A percentile compares a stretch with the other conserved stretches of the same genome.
Conservation (phyloP, 2,888 invertebrate genomes). For the Apamea epomidion region DNA sequence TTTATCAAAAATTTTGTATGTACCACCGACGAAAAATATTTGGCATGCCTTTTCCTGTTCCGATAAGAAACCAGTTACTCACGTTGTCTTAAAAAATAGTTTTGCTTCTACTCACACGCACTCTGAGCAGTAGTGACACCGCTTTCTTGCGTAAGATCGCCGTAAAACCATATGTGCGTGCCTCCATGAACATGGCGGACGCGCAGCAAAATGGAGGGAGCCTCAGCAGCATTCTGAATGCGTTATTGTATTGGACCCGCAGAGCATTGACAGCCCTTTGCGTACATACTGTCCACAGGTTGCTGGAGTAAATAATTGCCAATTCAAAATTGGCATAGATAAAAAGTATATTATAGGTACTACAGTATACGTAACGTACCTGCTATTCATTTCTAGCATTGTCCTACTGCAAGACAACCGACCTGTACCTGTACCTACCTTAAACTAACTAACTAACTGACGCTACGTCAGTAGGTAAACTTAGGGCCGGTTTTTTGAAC, state of each 20-base stretch:
- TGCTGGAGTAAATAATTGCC: no score
- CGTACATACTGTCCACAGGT: no score
- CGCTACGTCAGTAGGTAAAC: not conserved
- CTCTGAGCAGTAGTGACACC: no score
- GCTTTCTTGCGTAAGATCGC: no score
- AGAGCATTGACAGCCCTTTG: no score
- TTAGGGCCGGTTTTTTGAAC: not conserved
- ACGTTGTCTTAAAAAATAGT: not conserved
- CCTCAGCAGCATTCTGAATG: no score
- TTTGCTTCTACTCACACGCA: not conserved
- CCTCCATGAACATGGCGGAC: no score
- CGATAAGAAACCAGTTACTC: conserved; percentile 3
- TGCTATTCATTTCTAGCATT: not conserved
- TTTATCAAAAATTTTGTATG: conserved; percentile 11
- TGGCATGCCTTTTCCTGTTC: conserved; percentile 15
- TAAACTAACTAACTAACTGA: not conserved
- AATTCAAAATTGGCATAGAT: not conserved
- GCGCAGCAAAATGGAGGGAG: no score
- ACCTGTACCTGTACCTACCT: no score
- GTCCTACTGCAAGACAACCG: not conserved
- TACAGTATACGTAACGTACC: not conserved
- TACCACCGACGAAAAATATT: conserved; percentile 13
- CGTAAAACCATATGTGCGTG: no score
- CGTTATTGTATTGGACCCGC: no score
- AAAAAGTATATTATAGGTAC: not conserved